A percentile compares a stretch with the other conserved stretches of the same genome.
Evolutionary conservation across 1,140 invertebrate species (phyloP).

Genomic region (Asbolus verrucosus): DNA sequence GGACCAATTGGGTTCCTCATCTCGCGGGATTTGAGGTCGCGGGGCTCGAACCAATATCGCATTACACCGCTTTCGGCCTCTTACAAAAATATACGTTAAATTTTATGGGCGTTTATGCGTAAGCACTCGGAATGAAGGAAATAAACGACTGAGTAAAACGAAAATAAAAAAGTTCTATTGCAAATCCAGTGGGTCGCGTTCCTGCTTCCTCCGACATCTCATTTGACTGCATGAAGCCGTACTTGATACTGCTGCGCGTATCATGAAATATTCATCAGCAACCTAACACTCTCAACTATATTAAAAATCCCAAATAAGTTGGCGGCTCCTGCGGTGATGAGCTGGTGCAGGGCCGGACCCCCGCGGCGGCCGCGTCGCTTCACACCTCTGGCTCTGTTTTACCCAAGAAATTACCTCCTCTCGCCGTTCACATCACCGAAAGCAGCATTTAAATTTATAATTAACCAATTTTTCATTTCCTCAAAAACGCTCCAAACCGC

Average conservation of each 20-base stretch:
- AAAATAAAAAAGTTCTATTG: conserved; percentile 58
- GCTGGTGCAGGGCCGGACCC: conserved; percentile 44
- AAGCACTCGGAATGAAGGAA: conserved; percentile 57
- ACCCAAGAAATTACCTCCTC: conserved; percentile 7
- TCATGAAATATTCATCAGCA: conserved; percentile 63
- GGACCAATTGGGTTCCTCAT: conserved; percentile 56
- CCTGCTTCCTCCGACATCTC: conserved; percentile 58
- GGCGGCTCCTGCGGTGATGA: conserved; percentile 48
- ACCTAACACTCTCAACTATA: conserved; percentile 60
- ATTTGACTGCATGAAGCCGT: conserved; percentile 57
- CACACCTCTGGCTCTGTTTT: conserved; percentile 8
- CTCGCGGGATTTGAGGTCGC: conserved; percentile 51
- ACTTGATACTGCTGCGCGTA: conserved; percentile 60
- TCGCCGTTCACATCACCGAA: conserved; percentile 1
- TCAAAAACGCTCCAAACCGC: not conserved
- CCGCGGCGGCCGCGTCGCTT: conserved; percentile 11
- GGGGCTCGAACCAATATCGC: conserved; percentile 56
- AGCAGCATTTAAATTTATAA: conserved; percentile 27
- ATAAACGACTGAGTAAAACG: conserved; percentile 57
- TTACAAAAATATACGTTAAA: conserved; percentile 59
- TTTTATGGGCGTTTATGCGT: conserved; percentile 57
- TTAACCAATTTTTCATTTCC: conserved; percentile 24
- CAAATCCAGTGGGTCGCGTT: conserved; percentile 57
- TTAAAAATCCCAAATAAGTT: conserved; percentile 53
- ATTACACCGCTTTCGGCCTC: conserved; percentile 51